These are phyloP conservation scores for Anticlea derivata DNA, from an alignment of 2,888 invertebrate species.

Conservation along the genomic window DNA sequence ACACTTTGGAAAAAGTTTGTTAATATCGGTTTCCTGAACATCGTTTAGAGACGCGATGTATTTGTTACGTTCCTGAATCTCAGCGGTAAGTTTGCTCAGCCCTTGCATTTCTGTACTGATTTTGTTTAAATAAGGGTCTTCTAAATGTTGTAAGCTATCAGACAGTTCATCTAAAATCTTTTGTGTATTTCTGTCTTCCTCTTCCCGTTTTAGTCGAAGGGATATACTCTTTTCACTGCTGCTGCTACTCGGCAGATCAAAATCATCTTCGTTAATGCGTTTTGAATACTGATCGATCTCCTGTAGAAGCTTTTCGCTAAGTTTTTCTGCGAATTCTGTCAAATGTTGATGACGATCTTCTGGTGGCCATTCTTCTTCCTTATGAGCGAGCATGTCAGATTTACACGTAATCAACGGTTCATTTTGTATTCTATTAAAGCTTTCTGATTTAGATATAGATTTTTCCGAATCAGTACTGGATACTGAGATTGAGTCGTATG, in stretches of 20 bases:
- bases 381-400: conserved; percentile 71
- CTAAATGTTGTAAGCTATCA: conserved; percentile 80
- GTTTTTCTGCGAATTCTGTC: conserved; percentile 91
- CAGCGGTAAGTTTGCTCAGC: conserved; percentile 82
- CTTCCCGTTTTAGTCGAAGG: conserved; percentile 74
- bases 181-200: conserved; percentile 77
- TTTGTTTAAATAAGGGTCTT: conserved; percentile 85
- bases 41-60: conserved; percentile 82
- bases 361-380: conserved; percentile 83
- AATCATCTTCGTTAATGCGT: conserved; percentile 79
- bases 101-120: conserved; percentile 84
- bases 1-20: conserved; percentile 76
- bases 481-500: conserved; percentile 77
- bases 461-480: conserved; percentile 81
- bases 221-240: conserved; percentile 81
- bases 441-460: conserved; percentile 80
- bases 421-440: conserved; percentile 79
- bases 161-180: conserved; percentile 77
- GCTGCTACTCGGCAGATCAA: conserved; percentile 78
- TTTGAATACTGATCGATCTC: conserved; percentile 88
- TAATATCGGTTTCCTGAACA: conserved; percentile 74
- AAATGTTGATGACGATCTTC: conserved; percentile 87
- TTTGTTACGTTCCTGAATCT: conserved; percentile 84
- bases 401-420: conserved; percentile 80
- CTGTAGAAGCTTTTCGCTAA: conserved; percentile 91